phyloP scores from a whole-genome alignment of 1,140 invertebrate species.

The Leptopilina boulardi region DNA sequence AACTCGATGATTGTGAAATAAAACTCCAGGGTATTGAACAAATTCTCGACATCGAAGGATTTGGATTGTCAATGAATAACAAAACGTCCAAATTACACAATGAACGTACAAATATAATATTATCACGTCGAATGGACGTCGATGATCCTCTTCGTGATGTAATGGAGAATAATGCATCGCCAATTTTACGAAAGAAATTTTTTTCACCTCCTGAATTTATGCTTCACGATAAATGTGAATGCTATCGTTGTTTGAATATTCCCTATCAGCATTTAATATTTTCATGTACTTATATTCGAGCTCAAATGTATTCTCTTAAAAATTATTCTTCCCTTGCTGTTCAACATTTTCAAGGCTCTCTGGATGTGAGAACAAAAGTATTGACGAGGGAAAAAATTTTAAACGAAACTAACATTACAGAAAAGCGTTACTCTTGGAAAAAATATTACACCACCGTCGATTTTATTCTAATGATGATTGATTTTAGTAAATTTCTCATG shows the following conservation, averaged over 20 bases:
- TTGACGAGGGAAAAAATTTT: conserved; percentile 40
- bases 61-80: conserved; percentile 48
- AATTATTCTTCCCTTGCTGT: conserved; percentile 53
- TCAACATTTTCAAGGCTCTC: conserved; percentile 66
- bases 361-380: conserved; percentile 57
- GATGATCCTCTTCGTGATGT: conserved; percentile 51
- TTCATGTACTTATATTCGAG: conserved; percentile 61
- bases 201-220: conserved; percentile 64
- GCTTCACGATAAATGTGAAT: conserved; percentile 59
- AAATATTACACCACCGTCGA: conserved; percentile 54
- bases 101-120: conserved; percentile 1
- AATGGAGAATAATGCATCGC: conserved; percentile 57
- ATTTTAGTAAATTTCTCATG: conserved; percentile 59
- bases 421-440: conserved; percentile 43
- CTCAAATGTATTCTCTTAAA: conserved; percentile 64
- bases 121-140: conserved; percentile 42
- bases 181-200: conserved; percentile 57
- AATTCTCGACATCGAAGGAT: conserved; percentile 64
- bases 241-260: conserved; percentile 65
- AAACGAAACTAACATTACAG: not conserved
- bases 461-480: conserved; percentile 58
- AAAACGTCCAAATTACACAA: conserved; percentile 9
- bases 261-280: conserved; percentile 66
- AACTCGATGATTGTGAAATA: conserved; percentile 65
- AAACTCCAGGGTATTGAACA: conserved; percentile 67